Percentiles rank a stretch among this genome's conserved stretches.
These are phyloP conservation scores for Drosophila putrida DNA, from an alignment of 2,888 invertebrate species.

Conservation along the genomic window DNA sequence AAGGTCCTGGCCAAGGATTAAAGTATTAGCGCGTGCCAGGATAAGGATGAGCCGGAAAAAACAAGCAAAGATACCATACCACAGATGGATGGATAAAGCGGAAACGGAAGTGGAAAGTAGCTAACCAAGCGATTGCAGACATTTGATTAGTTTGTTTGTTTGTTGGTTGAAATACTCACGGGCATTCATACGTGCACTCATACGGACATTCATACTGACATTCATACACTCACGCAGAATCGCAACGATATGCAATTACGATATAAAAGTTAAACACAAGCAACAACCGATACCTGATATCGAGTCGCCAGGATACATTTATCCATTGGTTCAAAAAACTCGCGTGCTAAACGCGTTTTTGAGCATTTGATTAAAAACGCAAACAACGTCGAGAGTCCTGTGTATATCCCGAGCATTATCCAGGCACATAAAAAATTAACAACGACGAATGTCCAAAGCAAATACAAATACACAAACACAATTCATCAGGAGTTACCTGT, in stretches of 20 bases:
- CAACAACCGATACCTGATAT: slow-evolving; percentile 60
- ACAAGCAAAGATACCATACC: no score
- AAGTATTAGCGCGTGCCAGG: slow-evolving; percentile 80
- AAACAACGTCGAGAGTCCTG: slow-evolving; percentile 63
- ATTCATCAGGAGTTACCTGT: slow-evolving; percentile 76
- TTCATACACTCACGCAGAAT: background rate
- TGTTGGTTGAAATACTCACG: slow-evolving; percentile 20
- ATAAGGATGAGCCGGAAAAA: slow-evolving; percentile 34
- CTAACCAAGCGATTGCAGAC: slow-evolving; percentile 75
- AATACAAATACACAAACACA: slow-evolving; percentile 75
- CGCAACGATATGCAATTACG: slow-evolving; percentile 80
- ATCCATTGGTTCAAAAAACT: slow-evolving; percentile 8
- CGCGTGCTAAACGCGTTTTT: slow-evolving; percentile 42
- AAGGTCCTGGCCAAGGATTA: slow-evolving; percentile 74
- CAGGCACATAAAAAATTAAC: slow-evolving; percentile 75
- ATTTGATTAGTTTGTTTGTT: slow-evolving; percentile 83
- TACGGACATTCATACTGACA: background rate
- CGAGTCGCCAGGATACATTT: slow-evolving; percentile 12
- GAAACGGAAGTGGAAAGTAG: slow-evolving; percentile 61
- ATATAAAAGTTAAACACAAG: slow-evolving; percentile 81
- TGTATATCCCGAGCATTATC: slow-evolving; percentile 32
- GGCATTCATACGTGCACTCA: background rate
- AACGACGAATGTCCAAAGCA: slow-evolving; percentile 61
- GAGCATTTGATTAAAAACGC: slow-evolving; percentile 83
- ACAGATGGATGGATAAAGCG: slow-evolving; percentile 12